These are phyloP conservation scores for Holothuria glaberrima DNA, from an alignment of 35 echinoderm and acorn worm genomes.

Conservation along the genomic window DNA sequence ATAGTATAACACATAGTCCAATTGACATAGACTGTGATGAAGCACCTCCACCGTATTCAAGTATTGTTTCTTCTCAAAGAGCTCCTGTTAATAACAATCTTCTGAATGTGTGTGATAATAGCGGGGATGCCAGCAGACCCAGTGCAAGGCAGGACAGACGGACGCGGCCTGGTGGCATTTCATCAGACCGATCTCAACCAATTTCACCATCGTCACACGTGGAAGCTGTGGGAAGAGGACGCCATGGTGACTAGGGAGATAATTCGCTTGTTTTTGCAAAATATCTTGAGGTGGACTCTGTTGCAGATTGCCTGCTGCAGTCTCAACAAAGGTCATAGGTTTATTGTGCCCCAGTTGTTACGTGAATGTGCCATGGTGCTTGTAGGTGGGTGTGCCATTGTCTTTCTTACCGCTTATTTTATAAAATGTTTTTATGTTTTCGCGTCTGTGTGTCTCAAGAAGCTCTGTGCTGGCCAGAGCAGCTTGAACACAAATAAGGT, in stretches of 20 bases:
- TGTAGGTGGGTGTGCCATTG: constrained; percentile 68
- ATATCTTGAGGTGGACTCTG: constrained; percentile 29
- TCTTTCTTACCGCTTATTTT: constrained; percentile 63
- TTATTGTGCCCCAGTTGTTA: constrained; percentile 57
- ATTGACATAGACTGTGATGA: constrained; percentile 78
- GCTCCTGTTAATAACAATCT: constrained; percentile 68
- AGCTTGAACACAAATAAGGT: too few species aligned
- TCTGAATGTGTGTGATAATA: constrained; percentile 84
- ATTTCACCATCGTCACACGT: too few species aligned
- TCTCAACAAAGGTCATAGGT: constrained; percentile 37
- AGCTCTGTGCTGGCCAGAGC: too few species aligned
- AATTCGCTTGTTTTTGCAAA: constrained; percentile 27
- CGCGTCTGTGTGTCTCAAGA: constrained; percentile 56
- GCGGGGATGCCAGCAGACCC: constrained; percentile 10
- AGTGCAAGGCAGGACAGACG: not conserved
- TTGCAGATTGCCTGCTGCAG: constrained; percentile 15
- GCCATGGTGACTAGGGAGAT: constrained; percentile 2
- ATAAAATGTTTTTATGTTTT: constrained; percentile 65
- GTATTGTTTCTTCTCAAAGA: constrained; percentile 54
- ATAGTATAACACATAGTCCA: constrained; percentile 80
- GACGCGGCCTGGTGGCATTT: too few species aligned
- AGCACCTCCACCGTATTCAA: constrained; percentile 84
- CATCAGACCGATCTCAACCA: too few species aligned
- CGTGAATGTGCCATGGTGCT: constrained; percentile 62
- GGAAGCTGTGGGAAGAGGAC: not conserved